Evolutionary conservation across 2,113 vertebrate genomes (phyloP).

Genomic region (Protomyctophum bolini): DNA sequence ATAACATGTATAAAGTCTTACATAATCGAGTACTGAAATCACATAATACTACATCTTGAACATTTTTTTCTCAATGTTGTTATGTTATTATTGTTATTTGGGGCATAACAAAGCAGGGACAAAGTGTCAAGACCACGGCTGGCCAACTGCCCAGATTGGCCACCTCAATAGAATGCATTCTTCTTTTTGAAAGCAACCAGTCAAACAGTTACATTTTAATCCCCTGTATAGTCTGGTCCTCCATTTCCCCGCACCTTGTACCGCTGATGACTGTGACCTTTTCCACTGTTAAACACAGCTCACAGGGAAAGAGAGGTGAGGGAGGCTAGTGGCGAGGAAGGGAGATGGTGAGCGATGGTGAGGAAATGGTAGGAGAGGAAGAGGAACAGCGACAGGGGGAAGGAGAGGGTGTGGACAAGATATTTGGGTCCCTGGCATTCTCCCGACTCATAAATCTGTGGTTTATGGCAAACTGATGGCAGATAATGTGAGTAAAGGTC

Average conservation of each 20-base stretch:
- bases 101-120: no score
- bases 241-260: slow-evolving; percentile 63
- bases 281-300: slow-evolving; percentile 58
- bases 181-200: background rate
- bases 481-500: slow-evolving; percentile 76
- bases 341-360: slow-evolving; percentile 37
- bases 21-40: no score
- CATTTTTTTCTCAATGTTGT: no score
- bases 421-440: slow-evolving; percentile 73
- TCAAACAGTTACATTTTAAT: slow-evolving; percentile 51
- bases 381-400: background rate
- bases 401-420: slow-evolving; percentile 52
- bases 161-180: no score
- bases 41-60: no score
- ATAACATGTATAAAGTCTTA: no score
- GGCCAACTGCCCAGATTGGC: no score
- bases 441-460: slow-evolving; percentile 67
- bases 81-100: no score
- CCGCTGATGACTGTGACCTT: slow-evolving; percentile 73
- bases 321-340: background rate
- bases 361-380: background rate
- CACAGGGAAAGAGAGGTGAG: slow-evolving; percentile 18
- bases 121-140: no score
- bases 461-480: slow-evolving; percentile 73
- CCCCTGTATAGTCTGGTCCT: slow-evolving; percentile 48